These are phyloP conservation scores for Echinops telfairi DNA, from an alignment of 2,113 vertebrate genomes.

Conservation along the genomic window DNA sequence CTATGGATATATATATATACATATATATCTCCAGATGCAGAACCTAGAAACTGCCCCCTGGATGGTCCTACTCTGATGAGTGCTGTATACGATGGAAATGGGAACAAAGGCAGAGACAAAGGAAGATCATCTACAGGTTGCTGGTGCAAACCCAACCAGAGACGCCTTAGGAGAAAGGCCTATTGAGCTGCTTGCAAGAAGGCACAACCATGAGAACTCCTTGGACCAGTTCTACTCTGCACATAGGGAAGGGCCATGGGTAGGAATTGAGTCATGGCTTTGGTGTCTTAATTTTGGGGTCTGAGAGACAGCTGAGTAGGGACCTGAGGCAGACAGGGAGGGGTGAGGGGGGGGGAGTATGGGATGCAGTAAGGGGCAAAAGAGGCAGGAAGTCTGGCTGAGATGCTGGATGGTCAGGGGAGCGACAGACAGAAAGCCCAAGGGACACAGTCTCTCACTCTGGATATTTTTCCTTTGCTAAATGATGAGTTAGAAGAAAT, in stretches of 20 bases:
- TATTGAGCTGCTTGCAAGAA: neutral
- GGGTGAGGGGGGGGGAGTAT: neutral
- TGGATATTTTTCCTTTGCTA: slow-evolving; percentile 9
- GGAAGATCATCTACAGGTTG: neutral
- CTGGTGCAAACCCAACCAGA: neutral
- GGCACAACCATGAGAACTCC: neutral
- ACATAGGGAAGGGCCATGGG: neutral
- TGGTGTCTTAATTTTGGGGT: neutral
- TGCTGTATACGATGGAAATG: neutral
- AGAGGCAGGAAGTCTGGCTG: neutral
- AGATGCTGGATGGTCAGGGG: neutral
- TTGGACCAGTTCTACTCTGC: neutral
- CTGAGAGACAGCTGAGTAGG: neutral
- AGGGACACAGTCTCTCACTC: neutral
- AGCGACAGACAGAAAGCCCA: neutral
- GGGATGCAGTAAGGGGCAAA: neutral
- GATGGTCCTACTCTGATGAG: neutral
- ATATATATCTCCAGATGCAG: neutral
- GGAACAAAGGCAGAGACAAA: neutral
- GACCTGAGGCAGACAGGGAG: no score
- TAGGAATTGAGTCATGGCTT: neutral
- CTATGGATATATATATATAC: neutral
- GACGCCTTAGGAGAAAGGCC: neutral
- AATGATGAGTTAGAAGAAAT: slow-evolving; percentile 60
- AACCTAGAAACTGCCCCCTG: neutral